Conservation (phyloP, 1,140 invertebrate genomes). For the Acyrthosiphon pisum region DNA sequence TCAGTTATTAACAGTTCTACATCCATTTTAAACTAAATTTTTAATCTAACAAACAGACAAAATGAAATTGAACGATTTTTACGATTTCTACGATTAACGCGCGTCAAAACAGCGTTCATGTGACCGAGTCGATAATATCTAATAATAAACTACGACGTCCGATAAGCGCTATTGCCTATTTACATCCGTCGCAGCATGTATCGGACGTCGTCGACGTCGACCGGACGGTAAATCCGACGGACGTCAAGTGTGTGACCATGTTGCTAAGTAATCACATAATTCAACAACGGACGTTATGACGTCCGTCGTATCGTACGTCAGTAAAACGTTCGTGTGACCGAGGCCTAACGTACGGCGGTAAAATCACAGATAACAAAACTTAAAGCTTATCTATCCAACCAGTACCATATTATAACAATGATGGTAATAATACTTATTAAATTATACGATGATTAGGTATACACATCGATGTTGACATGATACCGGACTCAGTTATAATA, state of each 20-base stretch:
- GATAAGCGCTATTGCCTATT: not conserved
- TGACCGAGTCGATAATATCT: slow-evolving; percentile 29
- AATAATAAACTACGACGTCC: slow-evolving; percentile 37
- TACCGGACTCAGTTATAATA: too few species aligned
- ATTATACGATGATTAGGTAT: too few species aligned
- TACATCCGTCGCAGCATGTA: slow-evolving; percentile 32
- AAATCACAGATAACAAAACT: too few species aligned
- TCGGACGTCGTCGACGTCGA: not conserved
- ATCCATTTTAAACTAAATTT: not conserved
- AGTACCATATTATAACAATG: too few species aligned
- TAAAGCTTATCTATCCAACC: too few species aligned
- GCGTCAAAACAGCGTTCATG: slow-evolving; percentile 15
- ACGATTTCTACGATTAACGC: not conserved
- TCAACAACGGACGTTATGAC: too few species aligned
- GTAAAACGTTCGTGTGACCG: too few species aligned
- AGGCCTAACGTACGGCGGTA: too few species aligned
- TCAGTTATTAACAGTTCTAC: not conserved
- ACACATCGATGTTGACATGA: too few species aligned
- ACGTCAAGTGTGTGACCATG: slow-evolving; percentile 25
- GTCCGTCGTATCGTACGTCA: too few species aligned
- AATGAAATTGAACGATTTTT: slow-evolving; percentile 18
- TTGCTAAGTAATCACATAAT: too few species aligned
- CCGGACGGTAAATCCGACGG: slow-evolving; percentile 33
- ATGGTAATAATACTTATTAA: too few species aligned
- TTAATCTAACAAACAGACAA: not conserved